Conservation (phyloP, 2,113 vertebrate species). For the Cisticola juncidis region DNA sequence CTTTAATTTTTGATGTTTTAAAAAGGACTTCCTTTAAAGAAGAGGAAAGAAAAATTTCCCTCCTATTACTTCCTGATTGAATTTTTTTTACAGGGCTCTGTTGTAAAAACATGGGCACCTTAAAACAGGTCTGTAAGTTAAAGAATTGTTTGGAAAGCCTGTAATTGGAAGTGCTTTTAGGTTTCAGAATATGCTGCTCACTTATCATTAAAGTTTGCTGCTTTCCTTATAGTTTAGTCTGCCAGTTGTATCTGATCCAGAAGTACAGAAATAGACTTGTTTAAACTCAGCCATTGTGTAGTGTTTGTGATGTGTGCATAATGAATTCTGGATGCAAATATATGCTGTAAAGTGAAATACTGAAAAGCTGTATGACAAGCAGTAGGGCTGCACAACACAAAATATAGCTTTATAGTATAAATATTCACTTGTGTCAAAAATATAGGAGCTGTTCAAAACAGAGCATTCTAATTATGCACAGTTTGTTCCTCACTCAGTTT, state of each 20-base stretch:
- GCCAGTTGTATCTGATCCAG: constrained; percentile 48
- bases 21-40: not conserved
- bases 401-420: constrained; percentile 43
- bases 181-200: constrained; percentile 13
- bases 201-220: constrained; percentile 15
- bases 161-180: constrained; percentile 34
- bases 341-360: constrained; percentile 43
- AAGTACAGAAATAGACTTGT: constrained; percentile 52
- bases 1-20: not conserved
- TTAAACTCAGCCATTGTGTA: constrained; percentile 59
- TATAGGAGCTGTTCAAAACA: constrained; percentile 35
- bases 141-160: not conserved
- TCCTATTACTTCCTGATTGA: not conserved
- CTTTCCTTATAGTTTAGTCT: constrained; percentile 42
- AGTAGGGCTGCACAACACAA: constrained; percentile 46
- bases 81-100: not conserved
- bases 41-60: not conserved
- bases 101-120: not conserved
- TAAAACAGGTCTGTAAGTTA: not conserved
- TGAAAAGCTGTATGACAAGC: constrained; percentile 54
- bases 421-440: constrained; percentile 45
- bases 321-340: constrained; percentile 58
- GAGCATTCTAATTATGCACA: constrained; percentile 33
- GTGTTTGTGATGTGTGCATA: constrained; percentile 50
- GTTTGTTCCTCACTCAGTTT: constrained; percentile 35